Evolutionary conservation across 2,113 vertebrate genomes (phyloP).

Genomic region (Turnix velox): DNA sequence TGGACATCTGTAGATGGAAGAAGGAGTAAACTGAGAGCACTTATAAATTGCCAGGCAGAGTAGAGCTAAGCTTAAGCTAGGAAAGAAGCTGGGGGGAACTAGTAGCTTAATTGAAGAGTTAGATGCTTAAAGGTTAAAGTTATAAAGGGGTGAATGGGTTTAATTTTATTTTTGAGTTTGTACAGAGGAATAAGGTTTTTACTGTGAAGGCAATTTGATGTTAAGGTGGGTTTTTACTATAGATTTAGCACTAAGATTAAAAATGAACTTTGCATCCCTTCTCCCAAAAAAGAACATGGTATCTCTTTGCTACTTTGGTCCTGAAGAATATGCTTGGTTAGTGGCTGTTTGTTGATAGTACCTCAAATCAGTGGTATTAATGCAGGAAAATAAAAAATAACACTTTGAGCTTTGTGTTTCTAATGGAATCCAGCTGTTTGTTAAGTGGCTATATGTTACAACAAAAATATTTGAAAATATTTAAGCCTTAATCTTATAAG

Average conservation of each 20-base stretch:
- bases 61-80: not conserved
- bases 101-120: not conserved
- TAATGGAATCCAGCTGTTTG: not conserved
- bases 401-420: not conserved
- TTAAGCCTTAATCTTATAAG: not conserved
- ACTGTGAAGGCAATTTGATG: not conserved
- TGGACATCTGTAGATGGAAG: not conserved
- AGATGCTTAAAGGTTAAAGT: not conserved
- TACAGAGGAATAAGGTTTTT: not conserved
- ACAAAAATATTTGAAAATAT: not conserved
- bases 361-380: not conserved
- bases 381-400: not conserved
- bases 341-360: not conserved
- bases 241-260: not conserved
- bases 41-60: not conserved
- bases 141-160: not conserved
- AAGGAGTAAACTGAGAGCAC: not conserved
- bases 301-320: not conserved
- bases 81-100: not conserved
- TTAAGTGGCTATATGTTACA: not conserved
- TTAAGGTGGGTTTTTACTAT: not conserved
- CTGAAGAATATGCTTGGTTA: not conserved
- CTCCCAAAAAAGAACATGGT: rapidly evolving
- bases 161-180: not conserved
- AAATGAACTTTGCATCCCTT: not conserved